Evolutionary conservation across 1,140 invertebrate species (phyloP).

Genomic region (Alviniconcha marisindica): DNA sequence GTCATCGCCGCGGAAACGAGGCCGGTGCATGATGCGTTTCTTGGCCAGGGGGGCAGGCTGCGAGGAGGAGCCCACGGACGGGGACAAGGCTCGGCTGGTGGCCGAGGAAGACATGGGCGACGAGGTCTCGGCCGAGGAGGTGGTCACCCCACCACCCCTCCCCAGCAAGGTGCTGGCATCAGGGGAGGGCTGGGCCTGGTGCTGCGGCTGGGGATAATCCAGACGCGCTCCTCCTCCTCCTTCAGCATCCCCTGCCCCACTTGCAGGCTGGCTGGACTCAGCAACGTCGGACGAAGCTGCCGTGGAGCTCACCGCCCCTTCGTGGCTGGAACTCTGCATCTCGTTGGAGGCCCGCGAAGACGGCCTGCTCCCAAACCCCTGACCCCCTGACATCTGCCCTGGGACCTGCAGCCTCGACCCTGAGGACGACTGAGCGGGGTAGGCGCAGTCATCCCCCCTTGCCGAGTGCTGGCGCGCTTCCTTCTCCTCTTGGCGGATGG

Average conservation of each 20-base stretch:
- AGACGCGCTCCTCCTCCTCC: conserved; percentile 1
- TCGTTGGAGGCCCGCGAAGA: conserved; percentile 24
- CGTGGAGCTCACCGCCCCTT: conserved; percentile 33
- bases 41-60: conserved; percentile 31
- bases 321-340: conserved; percentile 19
- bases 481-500: conserved; percentile 30
- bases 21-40: conserved; percentile 39
- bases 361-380: neutral
- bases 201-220: neutral
- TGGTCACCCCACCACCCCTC: neutral
- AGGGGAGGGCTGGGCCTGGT: neutral
- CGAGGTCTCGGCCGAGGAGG: conserved; percentile 1
- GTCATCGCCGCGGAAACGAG: conserved; percentile 35
- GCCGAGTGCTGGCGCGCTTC: conserved; percentile 13
- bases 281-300: conserved; percentile 20
- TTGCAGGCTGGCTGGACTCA: conserved; percentile 11
- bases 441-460: neutral
- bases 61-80: conserved; percentile 23
- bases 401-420: neutral
- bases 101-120: conserved; percentile 15
- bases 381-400: neutral
- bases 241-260: neutral
- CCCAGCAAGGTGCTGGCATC: neutral
- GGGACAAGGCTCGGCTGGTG: conserved; percentile 23
- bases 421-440: neutral